These are phyloP conservation scores for Anticlea derivata DNA, from an alignment of 2,888 invertebrate species.

Conservation along the genomic window DNA sequence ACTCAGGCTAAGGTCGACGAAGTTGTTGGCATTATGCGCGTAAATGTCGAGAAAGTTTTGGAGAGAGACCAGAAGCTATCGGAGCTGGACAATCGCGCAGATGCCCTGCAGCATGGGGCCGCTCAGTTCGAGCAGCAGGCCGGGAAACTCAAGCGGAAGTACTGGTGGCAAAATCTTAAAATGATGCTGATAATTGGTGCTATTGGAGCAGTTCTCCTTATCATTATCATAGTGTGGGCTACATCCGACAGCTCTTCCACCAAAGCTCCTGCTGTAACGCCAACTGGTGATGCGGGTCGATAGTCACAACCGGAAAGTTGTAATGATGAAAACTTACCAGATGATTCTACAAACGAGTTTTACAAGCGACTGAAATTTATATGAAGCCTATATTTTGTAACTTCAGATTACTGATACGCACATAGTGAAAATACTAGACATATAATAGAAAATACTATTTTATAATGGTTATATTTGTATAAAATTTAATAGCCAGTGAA, in stretches of 20 bases:
- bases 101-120: slow-evolving; percentile 96
- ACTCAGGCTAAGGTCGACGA: slow-evolving; percentile 82
- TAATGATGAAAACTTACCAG: slow-evolving; percentile 16
- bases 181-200: slow-evolving; percentile 97
- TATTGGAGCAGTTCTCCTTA: slow-evolving; percentile 91
- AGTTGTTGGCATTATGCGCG: slow-evolving; percentile 97
- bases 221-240: slow-evolving; percentile 90
- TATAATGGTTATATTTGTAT: slow-evolving; percentile 13
- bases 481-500: slow-evolving; percentile 13
- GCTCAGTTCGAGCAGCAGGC: slow-evolving; percentile 99
- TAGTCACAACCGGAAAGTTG: slow-evolving; percentile 38
- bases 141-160: slow-evolving; percentile 97
- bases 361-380: slow-evolving; percentile 16
- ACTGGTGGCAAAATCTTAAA: slow-evolving; percentile 99
- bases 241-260: slow-evolving; percentile 50
- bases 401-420: slow-evolving; percentile 13
- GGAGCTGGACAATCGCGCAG: slow-evolving; percentile 97
- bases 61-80: slow-evolving; percentile 98
- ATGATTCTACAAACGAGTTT: slow-evolving; percentile 26
- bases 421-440: slow-evolving; percentile 7
- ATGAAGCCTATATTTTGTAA: slow-evolving; percentile 21
- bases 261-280: slow-evolving; percentile 42
- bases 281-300: slow-evolving; percentile 54
- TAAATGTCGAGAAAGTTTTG: slow-evolving; percentile 98
- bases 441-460: slow-evolving; percentile 4